Conservation (phyloP, 2,888 invertebrate genomes). For the Drosophila koepferae region DNA sequence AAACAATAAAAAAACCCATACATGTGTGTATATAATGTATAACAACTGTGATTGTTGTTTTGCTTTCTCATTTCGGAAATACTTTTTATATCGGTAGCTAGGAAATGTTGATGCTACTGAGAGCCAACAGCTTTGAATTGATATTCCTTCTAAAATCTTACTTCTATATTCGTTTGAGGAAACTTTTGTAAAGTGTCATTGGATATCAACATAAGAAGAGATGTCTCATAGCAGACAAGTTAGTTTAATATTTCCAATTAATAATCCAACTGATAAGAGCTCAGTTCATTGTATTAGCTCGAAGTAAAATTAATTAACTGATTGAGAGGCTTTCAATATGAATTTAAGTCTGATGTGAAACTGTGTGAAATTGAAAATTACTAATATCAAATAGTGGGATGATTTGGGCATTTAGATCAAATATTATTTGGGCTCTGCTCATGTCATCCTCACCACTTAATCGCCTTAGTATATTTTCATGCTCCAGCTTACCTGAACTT, state of each 20-base stretch:
- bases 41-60: not conserved
- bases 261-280: too few species aligned
- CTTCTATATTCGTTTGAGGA: not conserved
- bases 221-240: too few species aligned
- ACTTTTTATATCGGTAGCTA: not conserved
- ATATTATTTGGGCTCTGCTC: not conserved
- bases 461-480: not conserved
- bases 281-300: too few species aligned
- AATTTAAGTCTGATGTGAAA: too few species aligned
- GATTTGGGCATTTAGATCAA: not conserved
- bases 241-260: too few species aligned
- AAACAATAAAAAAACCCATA: not conserved
- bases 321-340: too few species aligned
- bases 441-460: not conserved
- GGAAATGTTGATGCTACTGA: too few species aligned
- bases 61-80: not conserved
- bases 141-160: not conserved
- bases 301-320: too few species aligned
- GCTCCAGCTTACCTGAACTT: conserved; percentile 33
- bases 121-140: not conserved
- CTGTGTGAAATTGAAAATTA: too few species aligned
- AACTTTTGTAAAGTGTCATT: too few species aligned
- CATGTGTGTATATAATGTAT: not conserved
- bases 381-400: not conserved
- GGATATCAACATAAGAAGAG: too few species aligned